These are phyloP conservation scores for Epinotia demarniana DNA, from an alignment of 2,888 invertebrate species.

Conservation along the genomic window DNA sequence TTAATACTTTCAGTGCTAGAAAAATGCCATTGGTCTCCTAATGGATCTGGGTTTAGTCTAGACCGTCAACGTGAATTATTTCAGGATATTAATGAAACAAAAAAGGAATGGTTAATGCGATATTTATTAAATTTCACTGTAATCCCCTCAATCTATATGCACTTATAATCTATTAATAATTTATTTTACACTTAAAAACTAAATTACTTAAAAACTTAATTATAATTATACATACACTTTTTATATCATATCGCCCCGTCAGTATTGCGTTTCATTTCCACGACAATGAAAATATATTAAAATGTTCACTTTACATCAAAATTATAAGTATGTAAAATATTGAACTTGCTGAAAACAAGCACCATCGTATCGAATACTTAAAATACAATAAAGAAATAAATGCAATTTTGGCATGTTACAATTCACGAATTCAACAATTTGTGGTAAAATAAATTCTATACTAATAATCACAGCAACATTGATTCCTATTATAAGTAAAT, in stretches of 20 bases:
- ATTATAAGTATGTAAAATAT: conserved; percentile 44
- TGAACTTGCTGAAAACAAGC: conserved; percentile 36
- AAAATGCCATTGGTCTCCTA: no score
- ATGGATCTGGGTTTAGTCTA: no score
- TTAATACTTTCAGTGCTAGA: no score
- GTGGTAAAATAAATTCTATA: conserved; percentile 67
- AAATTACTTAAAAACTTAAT: conserved; percentile 73
- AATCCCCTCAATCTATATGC: conserved; percentile 81
- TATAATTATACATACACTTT: conserved; percentile 68
- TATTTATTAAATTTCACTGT: conserved; percentile 84
- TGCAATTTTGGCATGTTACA: conserved; percentile 38
- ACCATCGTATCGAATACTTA: conserved; percentile 33
- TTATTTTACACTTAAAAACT: conserved; percentile 79
- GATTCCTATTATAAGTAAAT: conserved; percentile 66
- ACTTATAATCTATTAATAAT: conserved; percentile 80
- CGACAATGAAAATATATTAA: conserved; percentile 72
- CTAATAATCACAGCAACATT: conserved; percentile 77
- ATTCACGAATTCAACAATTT: conserved; percentile 44
- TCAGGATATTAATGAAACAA: conserved; percentile 51
- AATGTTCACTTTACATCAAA: conserved; percentile 43
- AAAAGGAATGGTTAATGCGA: conserved; percentile 77
- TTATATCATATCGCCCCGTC: conserved; percentile 63
- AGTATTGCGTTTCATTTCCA: conserved; percentile 75
- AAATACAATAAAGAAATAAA: conserved; percentile 31
- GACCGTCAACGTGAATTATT: background rate